Conservation (phyloP, 2,797 vertebrate species). For the Meriones psammophilus region DNA sequence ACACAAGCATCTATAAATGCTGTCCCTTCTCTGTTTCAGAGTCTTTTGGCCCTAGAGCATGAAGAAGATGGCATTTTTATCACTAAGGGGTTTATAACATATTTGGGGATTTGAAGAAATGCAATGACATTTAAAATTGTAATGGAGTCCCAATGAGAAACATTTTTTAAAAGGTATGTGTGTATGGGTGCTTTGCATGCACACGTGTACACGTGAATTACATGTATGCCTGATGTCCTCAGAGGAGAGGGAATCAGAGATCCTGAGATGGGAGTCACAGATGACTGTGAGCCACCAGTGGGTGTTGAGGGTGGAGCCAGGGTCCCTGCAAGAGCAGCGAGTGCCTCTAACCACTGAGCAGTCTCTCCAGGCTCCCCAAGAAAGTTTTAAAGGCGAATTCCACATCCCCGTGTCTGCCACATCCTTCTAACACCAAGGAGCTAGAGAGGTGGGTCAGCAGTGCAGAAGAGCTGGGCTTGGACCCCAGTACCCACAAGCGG, state of each 20-base stretch:
- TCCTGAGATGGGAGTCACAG: background rate
- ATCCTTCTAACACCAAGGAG: background rate
- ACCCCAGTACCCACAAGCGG: background rate
- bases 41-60: conserved; percentile 5
- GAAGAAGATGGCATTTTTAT: background rate
- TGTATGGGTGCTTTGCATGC: background rate
- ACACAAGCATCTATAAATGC: background rate
- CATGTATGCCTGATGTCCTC: background rate
- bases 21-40: background rate
- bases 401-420: no score
- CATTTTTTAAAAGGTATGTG: background rate
- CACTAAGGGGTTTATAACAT: background rate
- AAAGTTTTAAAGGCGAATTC: background rate
- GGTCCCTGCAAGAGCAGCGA: background rate
- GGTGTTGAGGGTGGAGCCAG: background rate
- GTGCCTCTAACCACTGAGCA: background rate
- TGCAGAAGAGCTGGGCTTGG: background rate
- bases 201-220: background rate
- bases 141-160: background rate
- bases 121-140: background rate
- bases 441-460: background rate
- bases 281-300: background rate
- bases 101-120: background rate
- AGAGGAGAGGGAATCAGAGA: background rate
- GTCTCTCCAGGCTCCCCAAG: background rate